Evolutionary conservation across 1,140 invertebrate genomes (phyloP).

Genomic region (Drosophila mauritiana): DNA sequence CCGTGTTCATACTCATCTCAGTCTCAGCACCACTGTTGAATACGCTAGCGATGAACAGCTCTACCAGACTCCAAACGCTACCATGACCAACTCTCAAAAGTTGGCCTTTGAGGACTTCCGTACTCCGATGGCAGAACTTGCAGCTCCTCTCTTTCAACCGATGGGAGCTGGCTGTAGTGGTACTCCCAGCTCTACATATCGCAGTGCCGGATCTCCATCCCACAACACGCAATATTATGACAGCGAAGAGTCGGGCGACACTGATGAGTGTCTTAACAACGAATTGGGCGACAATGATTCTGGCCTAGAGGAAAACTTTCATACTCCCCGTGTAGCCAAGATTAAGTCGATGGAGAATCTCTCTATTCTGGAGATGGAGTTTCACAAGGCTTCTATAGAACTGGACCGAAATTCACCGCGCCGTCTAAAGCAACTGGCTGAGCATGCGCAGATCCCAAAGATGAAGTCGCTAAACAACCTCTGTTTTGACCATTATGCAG

Average conservation of each 20-base stretch:
- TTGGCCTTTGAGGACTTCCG: conserved; percentile 69
- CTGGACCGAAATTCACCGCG: conserved; percentile 80
- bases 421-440: conserved; percentile 70
- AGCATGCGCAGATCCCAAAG: conserved; percentile 73
- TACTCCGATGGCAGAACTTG: conserved; percentile 73
- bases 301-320: conserved; percentile 80
- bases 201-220: conserved; percentile 49
- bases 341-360: conserved; percentile 84
- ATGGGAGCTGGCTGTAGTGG: conserved; percentile 9
- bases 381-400: conserved; percentile 79
- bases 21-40: conserved; percentile 66
- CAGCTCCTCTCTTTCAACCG: conserved; percentile 39
- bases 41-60: conserved; percentile 74
- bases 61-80: conserved; percentile 79
- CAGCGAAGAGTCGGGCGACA: conserved; percentile 59
- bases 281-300: conserved; percentile 77
- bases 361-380: conserved; percentile 82
- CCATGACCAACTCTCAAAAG: conserved; percentile 44
- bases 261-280: conserved; percentile 57
- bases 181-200: conserved; percentile 51
- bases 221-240: conserved; percentile 64
- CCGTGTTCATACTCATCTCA: conserved; percentile 34
- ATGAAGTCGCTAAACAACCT: conserved; percentile 84
- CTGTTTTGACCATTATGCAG: conserved; percentile 74
- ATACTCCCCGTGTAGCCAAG: conserved; percentile 80